A percentile compares a stretch with the other conserved stretches of the same genome.
These are phyloP conservation scores for Solenodon paradoxus DNA, from an alignment of 2,113 vertebrate genomes.

Conservation along the genomic window DNA sequence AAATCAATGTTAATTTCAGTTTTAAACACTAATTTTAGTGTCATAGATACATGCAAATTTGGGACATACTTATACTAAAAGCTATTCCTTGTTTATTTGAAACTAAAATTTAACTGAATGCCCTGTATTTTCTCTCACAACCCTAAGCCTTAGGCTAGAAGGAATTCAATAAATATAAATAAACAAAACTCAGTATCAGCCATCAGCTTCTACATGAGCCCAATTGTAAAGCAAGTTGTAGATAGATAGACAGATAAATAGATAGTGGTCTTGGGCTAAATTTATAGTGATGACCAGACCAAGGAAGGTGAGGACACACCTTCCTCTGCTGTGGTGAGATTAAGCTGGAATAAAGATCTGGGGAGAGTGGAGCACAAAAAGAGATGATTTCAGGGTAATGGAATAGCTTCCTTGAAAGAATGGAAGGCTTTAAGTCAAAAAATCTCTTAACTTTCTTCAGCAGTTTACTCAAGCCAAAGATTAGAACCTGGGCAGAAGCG, in stretches of 20 bases:
- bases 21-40: too few relatives aligned
- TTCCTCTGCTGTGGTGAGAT: not conserved
- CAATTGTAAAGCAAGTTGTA: not conserved
- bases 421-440: not conserved
- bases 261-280: not conserved
- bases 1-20: too few relatives aligned
- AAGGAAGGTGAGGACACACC: not conserved
- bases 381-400: not conserved
- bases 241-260: not conserved
- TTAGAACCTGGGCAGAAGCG: not conserved
- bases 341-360: not conserved
- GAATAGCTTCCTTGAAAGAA: not conserved
- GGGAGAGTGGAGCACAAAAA: not conserved
- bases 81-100: not conserved
- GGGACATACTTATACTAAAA: not conserved
- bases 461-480: not conserved
- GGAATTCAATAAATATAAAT: not conserved
- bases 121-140: not conserved
- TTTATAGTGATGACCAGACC: not conserved
- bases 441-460: not conserved
- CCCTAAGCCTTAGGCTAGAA: not conserved
- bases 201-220: not conserved
- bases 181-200: not conserved
- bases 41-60: not conserved
- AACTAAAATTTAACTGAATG: not conserved